Conservation (phyloP, 2,113 vertebrate genomes). For the Platysternon megacephalum region DNA sequence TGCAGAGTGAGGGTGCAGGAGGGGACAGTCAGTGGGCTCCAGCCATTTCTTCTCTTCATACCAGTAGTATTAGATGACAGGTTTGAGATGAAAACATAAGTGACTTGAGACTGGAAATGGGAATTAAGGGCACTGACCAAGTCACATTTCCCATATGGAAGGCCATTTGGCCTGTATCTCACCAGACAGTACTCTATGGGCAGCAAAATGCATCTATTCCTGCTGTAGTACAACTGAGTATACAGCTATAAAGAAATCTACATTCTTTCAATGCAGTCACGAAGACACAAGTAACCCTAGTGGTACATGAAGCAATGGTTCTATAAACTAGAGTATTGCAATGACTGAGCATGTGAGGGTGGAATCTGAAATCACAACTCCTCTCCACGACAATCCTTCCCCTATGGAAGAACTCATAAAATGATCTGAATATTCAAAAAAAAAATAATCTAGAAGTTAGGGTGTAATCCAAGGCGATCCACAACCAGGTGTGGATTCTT, state of each 20-base stretch:
- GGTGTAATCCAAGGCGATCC: neutral
- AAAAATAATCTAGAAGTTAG: neutral
- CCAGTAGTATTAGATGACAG: neutral
- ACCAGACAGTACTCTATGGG: no score
- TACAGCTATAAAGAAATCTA: neutral
- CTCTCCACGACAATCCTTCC: neutral
- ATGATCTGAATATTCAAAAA: no score
- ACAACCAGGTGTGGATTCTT: neutral
- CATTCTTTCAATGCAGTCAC: neutral
- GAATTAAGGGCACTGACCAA: no score
- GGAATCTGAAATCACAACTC: neutral
- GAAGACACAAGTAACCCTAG: neutral
- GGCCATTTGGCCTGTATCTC: no score
- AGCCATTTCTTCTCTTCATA: neutral
- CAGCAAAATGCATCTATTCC: neutral
- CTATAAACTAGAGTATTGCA: neutral
- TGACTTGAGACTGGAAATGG: no score
- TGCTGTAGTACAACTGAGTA: neutral
- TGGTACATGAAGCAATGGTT: neutral
- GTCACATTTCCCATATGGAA: no score
- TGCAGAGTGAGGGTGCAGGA: neutral
- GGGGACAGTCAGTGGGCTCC: neutral
- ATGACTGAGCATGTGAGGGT: neutral
- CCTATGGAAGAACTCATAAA: neutral
- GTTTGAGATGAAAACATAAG: no score